Evolutionary conservation across 2,113 vertebrate species (phyloP), one percentile per base, ranked within the genome.

Genomic region (Panthera leo): DNA sequence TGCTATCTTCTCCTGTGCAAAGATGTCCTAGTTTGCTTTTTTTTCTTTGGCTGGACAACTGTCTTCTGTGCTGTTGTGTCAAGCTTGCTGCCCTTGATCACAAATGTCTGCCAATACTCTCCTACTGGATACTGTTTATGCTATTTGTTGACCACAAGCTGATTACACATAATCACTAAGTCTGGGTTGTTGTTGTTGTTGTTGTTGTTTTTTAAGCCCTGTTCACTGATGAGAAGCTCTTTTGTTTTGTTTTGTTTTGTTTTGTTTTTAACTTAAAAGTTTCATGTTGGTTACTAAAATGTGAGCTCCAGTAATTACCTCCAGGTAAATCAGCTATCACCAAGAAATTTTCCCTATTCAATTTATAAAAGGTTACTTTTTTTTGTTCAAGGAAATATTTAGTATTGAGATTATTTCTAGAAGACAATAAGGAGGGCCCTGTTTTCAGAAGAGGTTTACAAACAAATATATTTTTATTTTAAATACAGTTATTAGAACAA

Each of bases 371-470:
- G 11, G 29, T 31, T 61, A 84, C 65, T 14, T 29, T 82, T 82
- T 48, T 93, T 75, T 27, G 42, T 85, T 96, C 34, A 75, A 95
- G 39, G 31, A 94, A 14, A 39, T 75, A 93, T 7, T 0, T 25
- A 76, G 85, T 58, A 86, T 34, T 95, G 48, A 85, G 65, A 89
- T 75, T 73, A 61, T 27, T 76, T 39, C 75, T 87, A 61, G 34
- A 94, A 92, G 71, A 21, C 23, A 97, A 89, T 1, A 94, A 82
- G 58, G 82, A 4, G 23, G 29, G 18, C 11, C 36, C 42, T 48
- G 19, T 61, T 86, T 94, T 91, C 85, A 92, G 88, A 84, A 79
- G 48, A 91, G 29, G 21, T 70, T 95, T 87, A 87, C 9, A 86
- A 90, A 79, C 5, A 45, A 39, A 58, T 31, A n/a, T 95, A 18